Percentiles rank a stretch among this genome's conserved stretches.
Evolutionary conservation across 2,888 invertebrate genomes (phyloP).

Genomic region (Drosophila prostipennis): DNA sequence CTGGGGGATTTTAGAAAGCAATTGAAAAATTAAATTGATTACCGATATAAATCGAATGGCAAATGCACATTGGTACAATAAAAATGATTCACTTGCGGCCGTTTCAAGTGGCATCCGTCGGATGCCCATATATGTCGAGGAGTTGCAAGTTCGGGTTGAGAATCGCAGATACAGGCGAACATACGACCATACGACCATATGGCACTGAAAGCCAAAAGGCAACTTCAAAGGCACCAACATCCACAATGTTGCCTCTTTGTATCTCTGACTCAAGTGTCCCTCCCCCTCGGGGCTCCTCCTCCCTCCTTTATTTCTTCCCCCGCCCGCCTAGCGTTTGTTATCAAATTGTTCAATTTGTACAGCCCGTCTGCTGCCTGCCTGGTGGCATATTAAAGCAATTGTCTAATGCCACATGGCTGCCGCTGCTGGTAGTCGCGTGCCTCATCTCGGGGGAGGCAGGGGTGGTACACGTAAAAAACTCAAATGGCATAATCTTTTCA

Average conservation of each 20-base stretch:
- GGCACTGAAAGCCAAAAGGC: constrained; percentile 33
- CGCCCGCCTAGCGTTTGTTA: constrained; percentile 55
- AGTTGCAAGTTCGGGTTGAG: constrained; percentile 42
- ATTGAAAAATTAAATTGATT: constrained; percentile 49
- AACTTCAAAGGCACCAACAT: constrained; percentile 41
- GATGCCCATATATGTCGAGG: constrained; percentile 44
- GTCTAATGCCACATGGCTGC: constrained; percentile 72
- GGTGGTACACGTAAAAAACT: constrained; percentile 3
- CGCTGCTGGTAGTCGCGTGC: constrained; percentile 70
- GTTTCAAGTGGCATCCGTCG: constrained; percentile 34
- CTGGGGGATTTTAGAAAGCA: constrained; percentile 15
- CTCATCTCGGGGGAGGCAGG: constrained; percentile 18
- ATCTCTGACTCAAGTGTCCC: constrained; percentile 19
- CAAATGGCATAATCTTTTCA: too few relatives aligned
- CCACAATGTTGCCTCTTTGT: constrained; percentile 43
- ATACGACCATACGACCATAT: constrained; percentile 46
- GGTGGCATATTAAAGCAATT: constrained; percentile 74
- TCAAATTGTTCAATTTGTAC: constrained; percentile 77
- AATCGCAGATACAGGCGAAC: constrained; percentile 31
- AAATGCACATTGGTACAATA: constrained; percentile 58
- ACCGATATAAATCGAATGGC: constrained; percentile 46
- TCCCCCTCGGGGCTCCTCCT: neutral
- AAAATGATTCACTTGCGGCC: constrained; percentile 67
- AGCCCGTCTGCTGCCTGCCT: constrained; percentile 50
- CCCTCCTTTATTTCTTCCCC: constrained; percentile 17